Evolutionary conservation across 2,113 vertebrate species (phyloP).

Genomic region (Toxostoma redivivum): DNA sequence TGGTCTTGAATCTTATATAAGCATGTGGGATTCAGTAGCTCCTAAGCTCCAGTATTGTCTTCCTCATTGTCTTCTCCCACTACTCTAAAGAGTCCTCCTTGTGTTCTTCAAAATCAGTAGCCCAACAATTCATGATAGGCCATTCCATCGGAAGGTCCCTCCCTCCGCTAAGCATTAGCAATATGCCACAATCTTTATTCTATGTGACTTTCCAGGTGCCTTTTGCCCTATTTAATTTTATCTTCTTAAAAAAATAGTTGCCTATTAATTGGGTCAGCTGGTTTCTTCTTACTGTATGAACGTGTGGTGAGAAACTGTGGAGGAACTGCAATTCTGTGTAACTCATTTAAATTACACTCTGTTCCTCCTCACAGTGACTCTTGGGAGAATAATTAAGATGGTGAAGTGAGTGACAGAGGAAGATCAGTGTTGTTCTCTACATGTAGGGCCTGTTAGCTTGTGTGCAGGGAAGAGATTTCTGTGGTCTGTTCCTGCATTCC

Average conservation of each 20-base stretch:
- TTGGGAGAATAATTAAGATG: background rate
- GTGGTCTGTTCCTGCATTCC: constrained; percentile 65
- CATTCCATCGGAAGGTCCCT: background rate
- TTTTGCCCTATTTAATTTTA: background rate
- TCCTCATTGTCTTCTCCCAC: background rate
- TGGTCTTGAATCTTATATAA: background rate
- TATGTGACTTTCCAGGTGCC: background rate
- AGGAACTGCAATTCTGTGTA: background rate
- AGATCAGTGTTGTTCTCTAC: background rate
- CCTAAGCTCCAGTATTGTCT: background rate
- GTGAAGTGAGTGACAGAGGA: background rate
- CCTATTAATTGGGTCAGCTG: background rate
- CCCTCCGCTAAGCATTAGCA: background rate
- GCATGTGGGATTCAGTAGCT: background rate
- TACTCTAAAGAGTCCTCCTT: background rate
- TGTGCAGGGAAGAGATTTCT: constrained; percentile 13
- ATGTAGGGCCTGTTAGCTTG: background rate
- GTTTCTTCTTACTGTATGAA: background rate
- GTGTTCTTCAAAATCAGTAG: background rate
- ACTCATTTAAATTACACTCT: background rate
- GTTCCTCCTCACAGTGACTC: background rate
- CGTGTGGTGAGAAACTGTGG: background rate
- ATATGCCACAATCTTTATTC: background rate
- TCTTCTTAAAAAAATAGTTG: background rate
- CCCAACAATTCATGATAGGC: background rate